Conservation (phyloP, 2,888 invertebrate species). For the Vannuccia rotundouncinata region DNA sequence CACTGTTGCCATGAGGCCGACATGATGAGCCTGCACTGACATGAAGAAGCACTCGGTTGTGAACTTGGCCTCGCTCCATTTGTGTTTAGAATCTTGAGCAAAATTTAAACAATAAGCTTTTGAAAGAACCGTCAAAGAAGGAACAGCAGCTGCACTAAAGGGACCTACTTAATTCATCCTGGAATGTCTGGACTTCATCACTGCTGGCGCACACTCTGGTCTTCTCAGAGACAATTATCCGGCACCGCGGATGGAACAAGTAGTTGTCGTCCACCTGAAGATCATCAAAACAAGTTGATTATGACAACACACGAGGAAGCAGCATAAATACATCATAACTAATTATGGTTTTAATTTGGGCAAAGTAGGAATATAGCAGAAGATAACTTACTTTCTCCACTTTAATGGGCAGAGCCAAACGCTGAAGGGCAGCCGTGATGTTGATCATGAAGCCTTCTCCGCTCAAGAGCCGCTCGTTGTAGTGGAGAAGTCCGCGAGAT, state of each 20-base stretch:
- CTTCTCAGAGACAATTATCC: slow-evolving; percentile 56
- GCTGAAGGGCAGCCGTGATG: slow-evolving; percentile 78
- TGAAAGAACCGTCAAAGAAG: too few species aligned
- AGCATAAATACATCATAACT: too few species aligned
- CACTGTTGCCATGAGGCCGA: slow-evolving; percentile 78
- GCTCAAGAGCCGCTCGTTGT: slow-evolving; percentile 75
- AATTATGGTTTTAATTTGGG: too few species aligned
- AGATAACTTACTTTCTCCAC: slow-evolving; percentile 70
- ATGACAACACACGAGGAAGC: too few species aligned
- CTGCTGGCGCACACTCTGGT: slow-evolving; percentile 75
- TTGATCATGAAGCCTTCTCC: slow-evolving; percentile 94
- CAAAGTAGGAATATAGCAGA: too few species aligned
- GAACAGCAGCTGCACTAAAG: too few species aligned
- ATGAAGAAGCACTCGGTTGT: slow-evolving; percentile 94
- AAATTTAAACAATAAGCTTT: too few species aligned
- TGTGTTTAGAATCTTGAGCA: slow-evolving; percentile 57
- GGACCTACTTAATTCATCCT: slow-evolving; percentile 52
- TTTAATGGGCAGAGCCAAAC: slow-evolving; percentile 77
- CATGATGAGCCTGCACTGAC: slow-evolving; percentile 84
- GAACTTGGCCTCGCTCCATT: slow-evolving; percentile 76
- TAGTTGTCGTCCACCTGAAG: slow-evolving; percentile 70
- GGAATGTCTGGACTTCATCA: slow-evolving; percentile 73
- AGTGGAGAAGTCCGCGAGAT: slow-evolving; percentile 52
- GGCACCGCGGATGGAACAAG: slow-evolving; percentile 68
- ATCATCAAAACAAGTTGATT: too few species aligned